phyloP scores from a whole-genome alignment of 2,888 invertebrate species.

The Pycnomerus fuliginosus region DNA sequence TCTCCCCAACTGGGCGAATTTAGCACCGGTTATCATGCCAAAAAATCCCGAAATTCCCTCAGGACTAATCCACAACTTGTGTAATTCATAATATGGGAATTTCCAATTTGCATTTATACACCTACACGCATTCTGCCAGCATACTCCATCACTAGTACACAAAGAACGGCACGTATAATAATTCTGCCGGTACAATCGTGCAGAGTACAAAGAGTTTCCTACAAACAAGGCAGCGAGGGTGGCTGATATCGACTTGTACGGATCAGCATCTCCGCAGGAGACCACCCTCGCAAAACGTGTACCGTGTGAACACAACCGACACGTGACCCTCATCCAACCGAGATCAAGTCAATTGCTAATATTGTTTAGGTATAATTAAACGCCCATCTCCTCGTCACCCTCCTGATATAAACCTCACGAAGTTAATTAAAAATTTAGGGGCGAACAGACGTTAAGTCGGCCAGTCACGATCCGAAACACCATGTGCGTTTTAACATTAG shows the following conservation, averaged over 20 bases:
- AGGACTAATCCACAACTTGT: no score
- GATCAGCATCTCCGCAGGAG: slow-evolving; percentile 14
- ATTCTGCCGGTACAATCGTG: slow-evolving; percentile 15
- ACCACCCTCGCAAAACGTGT: slow-evolving; percentile 14
- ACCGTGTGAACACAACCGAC: slow-evolving; percentile 16
- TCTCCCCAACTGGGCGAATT: slow-evolving; percentile 12
- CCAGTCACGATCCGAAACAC: no score
- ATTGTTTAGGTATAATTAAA: slow-evolving; percentile 28
- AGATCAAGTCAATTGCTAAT: slow-evolving; percentile 25
- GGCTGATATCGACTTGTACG: slow-evolving; percentile 20
- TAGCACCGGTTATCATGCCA: slow-evolving; percentile 13
- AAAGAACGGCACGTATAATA: slow-evolving; percentile 21
- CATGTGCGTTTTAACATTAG: no score
- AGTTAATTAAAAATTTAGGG: slow-evolving; percentile 18
- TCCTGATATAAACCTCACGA: slow-evolving; percentile 4
- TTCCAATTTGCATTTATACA: slow-evolving; percentile 25
- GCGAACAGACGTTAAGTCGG: no score
- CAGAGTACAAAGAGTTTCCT: slow-evolving; percentile 19
- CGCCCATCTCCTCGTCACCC: slow-evolving; percentile 20
- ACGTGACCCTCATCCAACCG: slow-evolving; percentile 18
- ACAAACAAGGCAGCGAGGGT: slow-evolving; percentile 20
- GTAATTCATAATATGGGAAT: slow-evolving; percentile 17
- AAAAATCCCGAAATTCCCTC: no score
- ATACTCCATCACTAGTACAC: slow-evolving; percentile 22
- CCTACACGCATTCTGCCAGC: slow-evolving; percentile 15